phyloP scores from a whole-genome alignment of 64 coral and sea anemone species.

The Porites australiensis region DNA sequence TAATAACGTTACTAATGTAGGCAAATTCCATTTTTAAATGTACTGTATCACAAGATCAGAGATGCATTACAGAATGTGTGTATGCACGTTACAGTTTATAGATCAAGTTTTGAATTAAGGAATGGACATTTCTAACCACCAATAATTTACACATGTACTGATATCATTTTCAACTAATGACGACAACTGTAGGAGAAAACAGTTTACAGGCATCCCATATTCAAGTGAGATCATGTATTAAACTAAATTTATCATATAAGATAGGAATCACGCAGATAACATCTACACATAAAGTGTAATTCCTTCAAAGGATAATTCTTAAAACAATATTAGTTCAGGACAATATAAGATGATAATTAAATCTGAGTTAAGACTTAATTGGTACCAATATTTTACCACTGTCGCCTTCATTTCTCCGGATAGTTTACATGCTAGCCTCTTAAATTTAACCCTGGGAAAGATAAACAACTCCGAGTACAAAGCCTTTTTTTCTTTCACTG shows the following conservation, averaged over 20 bases:
- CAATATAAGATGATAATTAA: neutral
- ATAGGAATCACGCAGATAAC: neutral
- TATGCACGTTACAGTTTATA: too few relatives aligned
- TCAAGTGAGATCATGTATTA: too few relatives aligned
- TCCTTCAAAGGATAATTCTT: slow-evolving; percentile 1
- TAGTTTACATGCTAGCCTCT: neutral
- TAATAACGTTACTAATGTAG: too few relatives aligned
- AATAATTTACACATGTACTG: too few relatives aligned
- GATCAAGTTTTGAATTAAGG: too few relatives aligned
- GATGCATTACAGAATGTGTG: too few relatives aligned
- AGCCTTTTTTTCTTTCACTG: neutral
- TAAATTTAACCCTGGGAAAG: too few relatives aligned
- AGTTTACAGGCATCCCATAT: neutral
- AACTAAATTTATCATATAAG: neutral
- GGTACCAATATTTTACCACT: neutral
- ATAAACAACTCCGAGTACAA: too few relatives aligned
- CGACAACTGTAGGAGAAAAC: neutral
- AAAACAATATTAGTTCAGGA: slow-evolving; percentile 37
- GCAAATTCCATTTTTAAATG: too few relatives aligned
- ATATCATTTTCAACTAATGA: too few relatives aligned
- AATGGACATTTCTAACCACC: too few relatives aligned
- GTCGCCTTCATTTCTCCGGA: neutral
- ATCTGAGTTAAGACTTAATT: neutral
- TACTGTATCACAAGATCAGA: too few relatives aligned
- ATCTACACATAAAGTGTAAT: neutral